These are phyloP conservation scores for Eurytoma adleriae DNA, from an alignment of 2,888 invertebrate species.

Conservation along the genomic window DNA sequence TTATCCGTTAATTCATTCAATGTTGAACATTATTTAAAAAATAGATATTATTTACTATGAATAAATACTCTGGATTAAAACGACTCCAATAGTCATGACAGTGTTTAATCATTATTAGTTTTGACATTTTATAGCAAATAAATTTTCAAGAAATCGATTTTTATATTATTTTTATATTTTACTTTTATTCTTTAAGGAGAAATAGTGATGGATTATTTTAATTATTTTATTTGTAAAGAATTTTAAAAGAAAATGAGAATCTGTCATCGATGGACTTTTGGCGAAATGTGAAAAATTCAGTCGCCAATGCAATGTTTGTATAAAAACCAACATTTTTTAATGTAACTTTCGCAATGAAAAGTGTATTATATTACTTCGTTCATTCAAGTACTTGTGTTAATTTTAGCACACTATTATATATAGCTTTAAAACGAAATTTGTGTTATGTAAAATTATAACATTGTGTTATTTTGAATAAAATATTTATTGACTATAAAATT, in stretches of 20 bases:
- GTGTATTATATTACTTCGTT: slow-evolving; percentile 47
- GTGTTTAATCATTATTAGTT: slow-evolving; percentile 38
- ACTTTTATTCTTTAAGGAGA: slow-evolving; percentile 21
- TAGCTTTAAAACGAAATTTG: slow-evolving; percentile 37
- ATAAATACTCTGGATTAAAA: slow-evolving; percentile 49
- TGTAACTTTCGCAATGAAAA: slow-evolving; percentile 44
- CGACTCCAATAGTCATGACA: slow-evolving; percentile 43
- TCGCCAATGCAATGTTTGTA: slow-evolving; percentile 26
- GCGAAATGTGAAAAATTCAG: slow-evolving; percentile 16
- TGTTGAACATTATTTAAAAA: slow-evolving; percentile 34
- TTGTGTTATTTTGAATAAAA: slow-evolving; percentile 53
- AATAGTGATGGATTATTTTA: slow-evolving; percentile 36
- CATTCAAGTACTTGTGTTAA: slow-evolving; percentile 43
- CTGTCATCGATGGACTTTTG: slow-evolving; percentile 20
- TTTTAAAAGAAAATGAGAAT: too few species aligned
- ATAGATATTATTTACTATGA: slow-evolving; percentile 49
- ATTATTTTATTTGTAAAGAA: slow-evolving; percentile 30
- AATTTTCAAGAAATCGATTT: slow-evolving; percentile 36
- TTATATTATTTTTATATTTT: slow-evolving; percentile 46
- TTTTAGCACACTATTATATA: slow-evolving; percentile 36
- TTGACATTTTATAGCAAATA: slow-evolving; percentile 32
- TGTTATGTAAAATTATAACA: slow-evolving; percentile 52
- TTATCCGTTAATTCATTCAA: slow-evolving; percentile 40
- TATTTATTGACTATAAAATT: slow-evolving; percentile 51
- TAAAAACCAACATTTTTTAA: slow-evolving; percentile 45